phyloP scores from a whole-genome alignment of 2,113 vertebrate species.

The Pterocles gutturalis region DNA sequence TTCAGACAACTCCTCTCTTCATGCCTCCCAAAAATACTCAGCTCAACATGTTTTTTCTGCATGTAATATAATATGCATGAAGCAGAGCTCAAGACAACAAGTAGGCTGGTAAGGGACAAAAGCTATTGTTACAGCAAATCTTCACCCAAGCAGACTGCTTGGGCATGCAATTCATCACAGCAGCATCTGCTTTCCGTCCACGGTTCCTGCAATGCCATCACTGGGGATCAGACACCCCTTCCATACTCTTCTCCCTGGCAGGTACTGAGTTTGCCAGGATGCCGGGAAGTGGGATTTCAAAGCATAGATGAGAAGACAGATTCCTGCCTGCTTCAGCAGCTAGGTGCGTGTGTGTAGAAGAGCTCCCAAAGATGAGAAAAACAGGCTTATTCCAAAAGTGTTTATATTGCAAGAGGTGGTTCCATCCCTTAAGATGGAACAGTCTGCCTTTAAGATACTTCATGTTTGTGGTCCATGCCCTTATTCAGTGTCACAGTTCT shows the following conservation, averaged over 20 bases:
- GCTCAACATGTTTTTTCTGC: not conserved
- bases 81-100: not conserved
- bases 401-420: not conserved
- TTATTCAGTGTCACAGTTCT: not conserved
- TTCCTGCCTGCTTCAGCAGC: not conserved
- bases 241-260: not conserved
- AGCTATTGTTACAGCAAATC: not conserved
- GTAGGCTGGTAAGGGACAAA: not conserved
- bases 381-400: not conserved
- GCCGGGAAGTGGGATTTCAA: not conserved
- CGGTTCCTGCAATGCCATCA: fast-evolving
- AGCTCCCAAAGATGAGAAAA: not conserved
- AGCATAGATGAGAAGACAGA: not conserved
- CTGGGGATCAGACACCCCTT: not conserved
- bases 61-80: not conserved
- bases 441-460: not conserved
- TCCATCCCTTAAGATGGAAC: not conserved
- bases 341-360: not conserved
- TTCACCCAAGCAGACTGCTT: not conserved
- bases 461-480: not conserved
- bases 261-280: not conserved
- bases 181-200: not conserved
- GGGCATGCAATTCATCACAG: not conserved
- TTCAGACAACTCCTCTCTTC: not conserved
- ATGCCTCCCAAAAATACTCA: not conserved